phyloP scores from a whole-genome alignment of 2,888 invertebrate genomes.

The Cremastobaeus sp. region DNA sequence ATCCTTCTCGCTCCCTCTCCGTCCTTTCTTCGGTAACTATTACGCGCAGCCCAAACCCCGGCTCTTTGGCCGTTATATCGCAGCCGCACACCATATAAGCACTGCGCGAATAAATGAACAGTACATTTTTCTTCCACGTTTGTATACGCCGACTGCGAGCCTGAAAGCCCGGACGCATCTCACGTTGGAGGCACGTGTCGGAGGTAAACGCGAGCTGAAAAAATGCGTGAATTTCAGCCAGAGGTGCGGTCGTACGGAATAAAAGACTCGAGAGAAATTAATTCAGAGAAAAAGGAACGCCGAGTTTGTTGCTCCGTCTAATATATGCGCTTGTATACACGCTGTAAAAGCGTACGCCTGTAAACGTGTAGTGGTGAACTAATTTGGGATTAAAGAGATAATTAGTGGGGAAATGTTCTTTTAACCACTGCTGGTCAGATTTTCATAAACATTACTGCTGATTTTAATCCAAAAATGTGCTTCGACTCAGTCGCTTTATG shows the following conservation, averaged over 20 bases:
- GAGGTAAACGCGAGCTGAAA: constrained; percentile 39
- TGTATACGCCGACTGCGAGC: constrained; percentile 9
- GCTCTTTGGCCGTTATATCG: constrained; percentile 41
- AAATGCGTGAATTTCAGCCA: constrained; percentile 37
- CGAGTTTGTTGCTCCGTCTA: too few species aligned
- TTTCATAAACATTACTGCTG: too few species aligned
- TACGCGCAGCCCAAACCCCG: constrained; percentile 56
- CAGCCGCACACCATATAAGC: constrained; percentile 48
- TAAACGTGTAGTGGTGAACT: too few species aligned
- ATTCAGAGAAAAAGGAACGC: constrained; percentile 40
- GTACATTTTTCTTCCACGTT: constrained; percentile 45
- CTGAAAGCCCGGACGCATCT: constrained; percentile 30
- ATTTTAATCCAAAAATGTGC: too few species aligned
- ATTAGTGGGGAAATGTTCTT: too few species aligned
- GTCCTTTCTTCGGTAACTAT: constrained; percentile 38
- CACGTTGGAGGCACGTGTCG: constrained; percentile 57
- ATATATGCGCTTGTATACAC: too few species aligned
- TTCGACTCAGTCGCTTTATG: too few species aligned
- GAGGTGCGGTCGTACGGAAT: constrained; percentile 31
- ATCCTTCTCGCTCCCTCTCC: neutral
- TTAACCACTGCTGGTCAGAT: too few species aligned
- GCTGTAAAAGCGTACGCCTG: too few species aligned
- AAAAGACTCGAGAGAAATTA: constrained; percentile 31
- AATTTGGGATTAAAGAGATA: too few species aligned
- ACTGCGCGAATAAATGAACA: constrained; percentile 36